Percentiles rank a stretch among this genome's conserved stretches.
These are phyloP conservation scores for Chaenodraco wilsoni DNA, from an alignment of 2,797 vertebrate genomes.

Conservation along the genomic window DNA sequence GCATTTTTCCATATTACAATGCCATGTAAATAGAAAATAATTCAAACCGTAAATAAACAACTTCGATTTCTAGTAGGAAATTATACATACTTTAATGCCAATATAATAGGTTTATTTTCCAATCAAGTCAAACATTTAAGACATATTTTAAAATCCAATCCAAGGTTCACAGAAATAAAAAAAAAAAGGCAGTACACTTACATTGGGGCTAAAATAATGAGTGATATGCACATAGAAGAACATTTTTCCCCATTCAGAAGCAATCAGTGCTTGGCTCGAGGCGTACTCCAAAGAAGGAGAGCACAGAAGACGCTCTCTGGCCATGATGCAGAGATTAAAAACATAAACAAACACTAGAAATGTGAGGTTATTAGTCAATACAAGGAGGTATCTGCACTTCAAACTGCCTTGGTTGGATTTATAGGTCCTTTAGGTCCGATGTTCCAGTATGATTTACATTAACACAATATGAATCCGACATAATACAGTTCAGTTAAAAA, in stretches of 20 bases:
- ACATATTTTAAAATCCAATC: conserved; percentile 77
- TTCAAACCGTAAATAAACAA: conserved; percentile 26
- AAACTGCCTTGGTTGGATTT: conserved; percentile 62
- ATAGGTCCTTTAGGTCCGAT: conserved; percentile 52
- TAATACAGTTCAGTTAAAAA: conserved; percentile 47
- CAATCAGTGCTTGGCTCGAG: conserved; percentile 79
- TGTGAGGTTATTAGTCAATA: conserved; percentile 55
- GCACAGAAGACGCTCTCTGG: conserved; percentile 57
- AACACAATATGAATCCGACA: conserved; percentile 50
- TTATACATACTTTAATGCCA: conserved; percentile 76
- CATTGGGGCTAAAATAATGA: conserved; percentile 71
- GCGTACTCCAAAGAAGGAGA: conserved; percentile 45
- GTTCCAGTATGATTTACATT: conserved; percentile 56
- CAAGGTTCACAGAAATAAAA: conserved; percentile 77
- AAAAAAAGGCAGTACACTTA: conserved; percentile 75
- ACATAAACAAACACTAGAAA: conserved; percentile 49
- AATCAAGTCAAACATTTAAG: conserved; percentile 81
- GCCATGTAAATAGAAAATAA: not conserved
- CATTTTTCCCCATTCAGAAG: conserved; percentile 65
- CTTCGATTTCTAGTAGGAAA: conserved; percentile 57
- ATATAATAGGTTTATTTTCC: conserved; percentile 81
- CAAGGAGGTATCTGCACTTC: conserved; percentile 60
- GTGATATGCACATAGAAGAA: conserved; percentile 74
- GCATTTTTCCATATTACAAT: not conserved
- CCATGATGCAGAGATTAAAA: conserved; percentile 54